Percentiles rank a stretch among this genome's conserved stretches.
Evolutionary conservation across 1,140 invertebrate species (phyloP).

Genomic region (Zaprionus tsacasi): DNA sequence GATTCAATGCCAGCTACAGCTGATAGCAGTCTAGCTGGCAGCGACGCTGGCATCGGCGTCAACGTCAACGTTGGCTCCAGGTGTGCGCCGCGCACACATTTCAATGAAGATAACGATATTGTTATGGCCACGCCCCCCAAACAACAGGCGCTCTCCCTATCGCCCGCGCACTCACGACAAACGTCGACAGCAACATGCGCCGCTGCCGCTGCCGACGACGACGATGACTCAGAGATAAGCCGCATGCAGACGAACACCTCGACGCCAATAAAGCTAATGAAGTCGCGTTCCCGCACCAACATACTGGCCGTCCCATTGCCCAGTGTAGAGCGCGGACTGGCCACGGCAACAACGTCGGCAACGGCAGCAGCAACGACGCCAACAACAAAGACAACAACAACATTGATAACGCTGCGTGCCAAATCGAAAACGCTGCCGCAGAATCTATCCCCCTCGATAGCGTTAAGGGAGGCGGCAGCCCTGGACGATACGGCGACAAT

Average conservation of each 20-base stretch:
- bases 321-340: conserved; percentile 65
- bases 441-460: conserved; percentile 84
- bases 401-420: conserved; percentile 84
- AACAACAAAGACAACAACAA: conserved; percentile 83
- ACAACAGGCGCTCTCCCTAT: conserved; percentile 58
- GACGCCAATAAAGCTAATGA: conserved; percentile 84
- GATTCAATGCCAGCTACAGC: neutral
- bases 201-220: conserved; percentile 46
- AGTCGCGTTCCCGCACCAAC: conserved; percentile 83
- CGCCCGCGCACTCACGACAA: conserved; percentile 39
- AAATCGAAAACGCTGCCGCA: conserved; percentile 87
- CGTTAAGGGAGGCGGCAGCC: conserved; percentile 67
- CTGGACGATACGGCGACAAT: conserved; percentile 50
- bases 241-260: conserved; percentile 84
- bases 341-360: conserved; percentile 45
- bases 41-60: neutral
- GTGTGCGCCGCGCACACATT: conserved; percentile 65
- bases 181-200: conserved; percentile 16
- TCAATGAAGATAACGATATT: conserved; percentile 77
- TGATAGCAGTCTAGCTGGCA: neutral
- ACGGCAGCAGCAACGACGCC: conserved; percentile 56
- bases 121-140: conserved; percentile 74
- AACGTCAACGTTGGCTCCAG: neutral
- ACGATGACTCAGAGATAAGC: conserved; percentile 83
- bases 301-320: conserved; percentile 80